Base-by-base conservation (phyloP, 2,797 vertebrate species). In the Lutjanus campechanus region DNA sequence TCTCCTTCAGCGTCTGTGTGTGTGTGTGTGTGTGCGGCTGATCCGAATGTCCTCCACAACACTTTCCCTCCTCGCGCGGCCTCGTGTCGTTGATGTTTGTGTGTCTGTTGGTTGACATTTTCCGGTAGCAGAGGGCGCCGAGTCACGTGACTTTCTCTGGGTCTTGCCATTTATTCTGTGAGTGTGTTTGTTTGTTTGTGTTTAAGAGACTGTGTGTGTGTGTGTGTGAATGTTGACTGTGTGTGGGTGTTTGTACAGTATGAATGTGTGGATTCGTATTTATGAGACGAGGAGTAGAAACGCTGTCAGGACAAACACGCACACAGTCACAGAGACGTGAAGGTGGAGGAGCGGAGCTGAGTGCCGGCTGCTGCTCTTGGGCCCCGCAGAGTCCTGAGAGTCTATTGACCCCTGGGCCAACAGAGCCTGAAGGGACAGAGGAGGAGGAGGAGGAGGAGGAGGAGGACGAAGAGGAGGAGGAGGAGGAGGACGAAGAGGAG, bases 401-500 rank as follows among this genome's bases (percentile, higher is more conserved):
- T 92, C 91, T 55, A 93, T 81, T 1, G 94, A 93, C 62, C 91
- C 93, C 73, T 85, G 90, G 11, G 83, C 81, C 81, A 91, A 72
- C 66, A 87, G 88, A 81, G 88, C 86, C 91, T 92, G 85, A 60
- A 20, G 22, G 41, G 70, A 66, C 50, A n/a, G 67, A 53, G 11
- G 15, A 50, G 29, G 25, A 15, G 43, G 20, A 53, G 29, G 40
- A 41, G 51, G 66, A 36, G 29, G 5, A 49, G 36, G 25, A 43
- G 44, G 62, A 40, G 11, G 12, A 22, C 11, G n/a, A 8, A 29
- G 49, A 16, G 50, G 16, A 41, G 36, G 64, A 51, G 5, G 25
- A 43, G 44, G 62, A 40, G 11, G 49, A 16, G 50, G 16, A 41
- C n/a, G 67, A 53, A 10, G 15, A 50, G 29, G 25, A 15, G 43